These are phyloP conservation scores for Pseudotriccus pelzelni DNA, from an alignment of 2,797 vertebrate species.

Conservation along the genomic window DNA sequence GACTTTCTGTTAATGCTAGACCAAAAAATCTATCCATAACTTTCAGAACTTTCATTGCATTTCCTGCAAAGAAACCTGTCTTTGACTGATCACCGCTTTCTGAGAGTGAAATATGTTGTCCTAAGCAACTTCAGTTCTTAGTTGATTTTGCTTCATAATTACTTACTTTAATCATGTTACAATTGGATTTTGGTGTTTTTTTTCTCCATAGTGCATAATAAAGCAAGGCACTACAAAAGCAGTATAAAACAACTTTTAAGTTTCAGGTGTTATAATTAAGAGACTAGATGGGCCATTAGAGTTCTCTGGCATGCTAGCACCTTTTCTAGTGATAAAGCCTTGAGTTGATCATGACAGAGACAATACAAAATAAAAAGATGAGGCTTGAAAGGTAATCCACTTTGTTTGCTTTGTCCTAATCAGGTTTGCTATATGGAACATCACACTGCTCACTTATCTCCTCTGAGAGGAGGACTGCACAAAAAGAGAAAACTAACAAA, in stretches of 20 bases:
- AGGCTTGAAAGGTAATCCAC: neutral
- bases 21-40: accelerated
- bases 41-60: neutral
- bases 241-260: neutral
- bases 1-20: neutral
- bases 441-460: neutral
- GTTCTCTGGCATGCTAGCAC: neutral
- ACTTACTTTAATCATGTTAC: neutral
- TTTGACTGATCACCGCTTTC: neutral
- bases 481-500: neutral
- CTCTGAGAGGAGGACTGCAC: neutral
- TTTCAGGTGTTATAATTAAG: neutral
- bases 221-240: neutral
- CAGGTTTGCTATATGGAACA: neutral
- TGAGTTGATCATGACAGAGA: neutral
- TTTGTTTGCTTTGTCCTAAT: neutral
- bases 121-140: neutral
- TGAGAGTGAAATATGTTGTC: neutral
- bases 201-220: neutral
- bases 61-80: neutral
- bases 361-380: neutral
- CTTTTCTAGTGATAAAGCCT: neutral
- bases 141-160: neutral
- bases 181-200: neutral
- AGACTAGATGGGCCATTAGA: neutral